Evolutionary conservation across 2,797 vertebrate species (phyloP).

Genomic region (Falco novaeseelandiae): DNA sequence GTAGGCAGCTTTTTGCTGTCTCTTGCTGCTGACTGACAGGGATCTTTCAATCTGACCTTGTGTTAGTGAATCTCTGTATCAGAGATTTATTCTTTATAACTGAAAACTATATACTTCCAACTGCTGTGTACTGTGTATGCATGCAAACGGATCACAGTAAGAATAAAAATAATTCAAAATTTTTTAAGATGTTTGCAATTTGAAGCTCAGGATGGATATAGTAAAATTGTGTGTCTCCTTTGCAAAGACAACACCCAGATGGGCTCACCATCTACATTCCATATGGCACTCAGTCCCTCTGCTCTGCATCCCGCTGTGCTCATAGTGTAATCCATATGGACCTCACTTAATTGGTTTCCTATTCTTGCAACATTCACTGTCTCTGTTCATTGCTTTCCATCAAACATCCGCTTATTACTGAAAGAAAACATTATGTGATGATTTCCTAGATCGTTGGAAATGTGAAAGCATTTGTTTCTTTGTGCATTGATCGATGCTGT

Average conservation of each 20-base stretch:
- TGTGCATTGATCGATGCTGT: not conserved
- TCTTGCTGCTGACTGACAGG: not conserved
- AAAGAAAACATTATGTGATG: not conserved
- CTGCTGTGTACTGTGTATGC: not conserved
- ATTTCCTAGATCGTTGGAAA: not conserved
- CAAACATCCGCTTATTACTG: not conserved
- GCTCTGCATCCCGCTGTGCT: not conserved
- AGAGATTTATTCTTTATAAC: not conserved
- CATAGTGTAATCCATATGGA: slow-evolving; percentile 19
- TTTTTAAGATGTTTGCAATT: not conserved
- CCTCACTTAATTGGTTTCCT: slow-evolving; percentile 22
- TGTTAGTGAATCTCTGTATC: not conserved
- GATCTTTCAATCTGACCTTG: not conserved
- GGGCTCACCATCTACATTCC: not conserved
- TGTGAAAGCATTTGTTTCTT: not conserved
- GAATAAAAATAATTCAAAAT: not conserved
- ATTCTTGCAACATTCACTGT: not conserved
- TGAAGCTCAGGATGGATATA: not conserved
- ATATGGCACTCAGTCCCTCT: not conserved
- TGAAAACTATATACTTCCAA: not conserved
- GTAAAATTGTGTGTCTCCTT: not conserved
- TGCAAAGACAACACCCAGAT: not conserved
- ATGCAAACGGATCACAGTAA: not conserved
- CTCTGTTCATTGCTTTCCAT: not conserved
- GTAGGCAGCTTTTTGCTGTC: not conserved